phyloP scores from a whole-genome alignment of 1,140 invertebrate genomes.

The Lysiphlebus fabarum region DNA sequence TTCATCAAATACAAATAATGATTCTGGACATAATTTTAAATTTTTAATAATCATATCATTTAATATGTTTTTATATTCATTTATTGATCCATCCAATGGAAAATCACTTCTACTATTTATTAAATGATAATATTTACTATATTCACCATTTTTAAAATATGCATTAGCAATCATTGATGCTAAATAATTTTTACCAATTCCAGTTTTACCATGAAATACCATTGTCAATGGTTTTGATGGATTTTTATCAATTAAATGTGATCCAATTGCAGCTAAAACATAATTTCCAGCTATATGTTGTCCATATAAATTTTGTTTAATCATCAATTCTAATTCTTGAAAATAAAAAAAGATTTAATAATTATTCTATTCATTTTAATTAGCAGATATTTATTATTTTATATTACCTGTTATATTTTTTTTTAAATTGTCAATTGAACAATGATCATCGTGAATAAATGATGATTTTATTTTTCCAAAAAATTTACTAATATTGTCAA shows the following conservation, averaged over 20 bases:
- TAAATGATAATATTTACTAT: constrained; percentile 77
- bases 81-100: constrained; percentile 54
- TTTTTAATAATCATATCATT: constrained; percentile 59
- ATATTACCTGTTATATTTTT: too few species aligned
- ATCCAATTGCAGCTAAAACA: constrained; percentile 57
- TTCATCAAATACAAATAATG: constrained; percentile 96
- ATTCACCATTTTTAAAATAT: constrained; percentile 68
- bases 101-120: constrained; percentile 80
- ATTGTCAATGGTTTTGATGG: constrained; percentile 65
- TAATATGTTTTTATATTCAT: constrained; percentile 59
- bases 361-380: neutral
- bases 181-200: constrained; percentile 86
- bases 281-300: constrained; percentile 64
- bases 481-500: too few species aligned
- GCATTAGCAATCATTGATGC: constrained; percentile 73
- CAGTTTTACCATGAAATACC: constrained; percentile 78
- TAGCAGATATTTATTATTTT: too few species aligned
- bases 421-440: too few species aligned
- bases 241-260: constrained; percentile 54
- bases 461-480: too few species aligned
- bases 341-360: neutral
- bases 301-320: constrained; percentile 58
- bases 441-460: too few species aligned
- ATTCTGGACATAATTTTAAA: constrained; percentile 67
- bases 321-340: neutral